Evolutionary conservation across 2,797 vertebrate species (phyloP).

Genomic region (Pipistrellus nathusii): DNA sequence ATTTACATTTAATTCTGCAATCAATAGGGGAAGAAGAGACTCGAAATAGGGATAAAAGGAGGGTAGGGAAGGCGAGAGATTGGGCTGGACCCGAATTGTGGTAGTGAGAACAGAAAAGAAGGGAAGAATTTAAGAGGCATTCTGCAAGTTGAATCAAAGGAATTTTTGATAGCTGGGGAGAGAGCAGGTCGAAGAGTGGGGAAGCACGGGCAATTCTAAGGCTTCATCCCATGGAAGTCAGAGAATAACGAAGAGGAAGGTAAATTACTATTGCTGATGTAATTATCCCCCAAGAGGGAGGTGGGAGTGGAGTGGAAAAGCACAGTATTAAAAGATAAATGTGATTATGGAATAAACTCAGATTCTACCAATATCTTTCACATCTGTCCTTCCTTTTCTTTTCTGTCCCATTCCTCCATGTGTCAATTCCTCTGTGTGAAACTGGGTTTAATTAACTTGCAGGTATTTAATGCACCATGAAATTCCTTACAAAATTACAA

Average conservation of each 20-base stretch:
- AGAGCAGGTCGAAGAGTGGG: neutral
- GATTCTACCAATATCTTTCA: constrained; percentile 7
- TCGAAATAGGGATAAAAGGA: neutral
- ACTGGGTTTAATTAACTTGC: neutral
- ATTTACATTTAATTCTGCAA: constrained; percentile 32
- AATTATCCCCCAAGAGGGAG: neutral
- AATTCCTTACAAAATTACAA: constrained; percentile 28
- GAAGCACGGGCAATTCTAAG: neutral
- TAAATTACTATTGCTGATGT: neutral
- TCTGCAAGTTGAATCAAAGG: neutral
- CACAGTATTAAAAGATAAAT: neutral
- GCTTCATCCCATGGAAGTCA: neutral
- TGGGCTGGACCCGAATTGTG: neutral
- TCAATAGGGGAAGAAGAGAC: neutral
- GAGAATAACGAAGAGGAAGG: neutral
- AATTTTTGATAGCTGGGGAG: neutral
- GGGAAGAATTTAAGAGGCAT: neutral
- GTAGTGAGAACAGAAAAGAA: neutral
- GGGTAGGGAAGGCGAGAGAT: neutral
- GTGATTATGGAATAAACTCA: constrained; percentile 2
- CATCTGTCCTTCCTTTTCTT: neutral
- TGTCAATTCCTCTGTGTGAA: neutral
- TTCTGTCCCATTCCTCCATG: neutral
- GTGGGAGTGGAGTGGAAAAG: neutral
- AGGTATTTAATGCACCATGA: neutral